These are phyloP conservation scores for Phasia obesa DNA, from an alignment of 2,888 invertebrate genomes.

Conservation along the genomic window DNA sequence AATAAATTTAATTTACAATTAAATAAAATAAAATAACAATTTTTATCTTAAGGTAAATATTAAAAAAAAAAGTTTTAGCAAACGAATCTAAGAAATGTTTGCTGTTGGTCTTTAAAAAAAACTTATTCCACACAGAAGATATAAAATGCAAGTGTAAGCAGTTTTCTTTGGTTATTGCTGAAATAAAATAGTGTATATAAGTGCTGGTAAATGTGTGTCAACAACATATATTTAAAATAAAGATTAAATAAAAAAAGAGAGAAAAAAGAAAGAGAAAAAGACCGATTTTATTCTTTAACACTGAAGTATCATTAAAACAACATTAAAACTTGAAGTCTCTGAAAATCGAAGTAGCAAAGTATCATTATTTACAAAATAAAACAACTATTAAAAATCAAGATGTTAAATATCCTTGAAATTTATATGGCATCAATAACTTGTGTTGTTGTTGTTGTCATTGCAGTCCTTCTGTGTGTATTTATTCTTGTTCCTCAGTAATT, in stretches of 20 bases:
- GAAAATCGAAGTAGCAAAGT: neutral
- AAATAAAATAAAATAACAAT: no score
- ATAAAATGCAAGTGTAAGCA: no score
- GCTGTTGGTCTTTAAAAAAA: no score
- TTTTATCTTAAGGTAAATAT: no score
- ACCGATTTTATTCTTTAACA: conserved; percentile 11
- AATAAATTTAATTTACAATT: no score
- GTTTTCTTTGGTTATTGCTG: no score
- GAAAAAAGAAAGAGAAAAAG: no score
- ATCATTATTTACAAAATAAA: conserved; percentile 15
- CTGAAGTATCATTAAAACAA: conserved; percentile 55
- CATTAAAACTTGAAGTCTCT: conserved; percentile 35
- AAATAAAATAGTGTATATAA: no score
- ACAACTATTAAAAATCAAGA: conserved; percentile 47
- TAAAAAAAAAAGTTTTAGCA: no score
- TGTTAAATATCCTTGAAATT: conserved; percentile 54
- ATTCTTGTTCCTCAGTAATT: neutral
- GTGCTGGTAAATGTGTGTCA: conserved; percentile 8
- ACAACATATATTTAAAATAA: conserved; percentile 20
- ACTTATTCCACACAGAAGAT: no score
- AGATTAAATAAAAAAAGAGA: neutral
- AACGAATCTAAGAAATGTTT: no score
- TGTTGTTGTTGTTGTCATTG: neutral
- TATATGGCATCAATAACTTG: conserved; percentile 10
- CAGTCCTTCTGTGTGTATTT: neutral